phyloP scores from a whole-genome alignment of 2,797 vertebrate genomes.

The Amniataba percoides region DNA sequence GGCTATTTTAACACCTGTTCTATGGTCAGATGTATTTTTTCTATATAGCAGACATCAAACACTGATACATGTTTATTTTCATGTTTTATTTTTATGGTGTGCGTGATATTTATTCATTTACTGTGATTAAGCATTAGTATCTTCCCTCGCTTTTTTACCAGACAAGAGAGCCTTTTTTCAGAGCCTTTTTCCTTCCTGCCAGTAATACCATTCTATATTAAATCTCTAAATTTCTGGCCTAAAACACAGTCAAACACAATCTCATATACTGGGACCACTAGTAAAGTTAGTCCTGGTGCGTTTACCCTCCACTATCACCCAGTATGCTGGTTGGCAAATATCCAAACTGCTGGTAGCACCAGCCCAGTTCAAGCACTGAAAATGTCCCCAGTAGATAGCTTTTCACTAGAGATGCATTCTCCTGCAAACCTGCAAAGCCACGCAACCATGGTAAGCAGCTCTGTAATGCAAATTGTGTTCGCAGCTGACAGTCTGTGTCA shows the following conservation, averaged over 20 bases:
- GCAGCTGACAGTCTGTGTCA: conserved; percentile 1
- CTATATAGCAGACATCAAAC: background rate
- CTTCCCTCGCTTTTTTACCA: background rate
- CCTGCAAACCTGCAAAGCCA: background rate
- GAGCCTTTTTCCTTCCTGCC: background rate
- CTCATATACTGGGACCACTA: conserved; percentile 4
- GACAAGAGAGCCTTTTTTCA: background rate
- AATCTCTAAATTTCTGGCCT: background rate
- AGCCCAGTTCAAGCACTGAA: background rate
- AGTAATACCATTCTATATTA: background rate
- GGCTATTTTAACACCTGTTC: conserved; percentile 1
- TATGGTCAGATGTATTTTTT: background rate
- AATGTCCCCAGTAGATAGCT: conserved; percentile 4
- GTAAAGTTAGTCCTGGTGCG: conserved; percentile 2
- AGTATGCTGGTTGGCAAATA: conserved; percentile 18
- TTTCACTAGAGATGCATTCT: background rate
- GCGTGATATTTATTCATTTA: conserved; percentile 3
- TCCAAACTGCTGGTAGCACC: background rate
- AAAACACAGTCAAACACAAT: background rate
- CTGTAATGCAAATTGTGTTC: background rate
- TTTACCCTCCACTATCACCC: conserved; percentile 9
- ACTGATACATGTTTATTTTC: background rate
- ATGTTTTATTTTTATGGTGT: background rate
- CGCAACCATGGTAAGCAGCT: background rate
- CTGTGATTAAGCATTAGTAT: conserved; percentile 15